Percentiles rank a stretch among this genome's conserved stretches.
These are phyloP conservation scores for Neopipo cinnamomea DNA, from an alignment of 2,113 vertebrate genomes.

Conservation along the genomic window DNA sequence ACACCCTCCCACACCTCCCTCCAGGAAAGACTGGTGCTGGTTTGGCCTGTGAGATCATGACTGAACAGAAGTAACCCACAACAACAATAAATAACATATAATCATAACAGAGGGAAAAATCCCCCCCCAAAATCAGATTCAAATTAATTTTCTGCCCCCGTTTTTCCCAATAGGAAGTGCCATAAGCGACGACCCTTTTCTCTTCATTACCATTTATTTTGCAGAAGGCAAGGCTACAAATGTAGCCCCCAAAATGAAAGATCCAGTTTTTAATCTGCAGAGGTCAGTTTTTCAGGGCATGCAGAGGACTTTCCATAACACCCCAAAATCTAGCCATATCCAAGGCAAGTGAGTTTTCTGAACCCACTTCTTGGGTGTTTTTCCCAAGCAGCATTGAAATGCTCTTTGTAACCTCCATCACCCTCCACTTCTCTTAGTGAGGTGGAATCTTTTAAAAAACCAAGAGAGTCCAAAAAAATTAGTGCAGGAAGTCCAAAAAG, in stretches of 20 bases:
- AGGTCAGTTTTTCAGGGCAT: background rate
- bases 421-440: background rate
- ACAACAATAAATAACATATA: background rate
- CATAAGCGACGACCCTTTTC: background rate
- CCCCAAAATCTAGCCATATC: background rate
- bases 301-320: fast-evolving
- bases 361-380: fast-evolving
- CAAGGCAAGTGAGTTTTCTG: background rate
- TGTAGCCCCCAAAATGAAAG: background rate
- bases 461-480: background rate
- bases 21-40: background rate
- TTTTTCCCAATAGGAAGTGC: background rate
- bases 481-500: background rate
- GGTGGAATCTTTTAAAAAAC: background rate
- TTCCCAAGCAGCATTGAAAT: background rate
- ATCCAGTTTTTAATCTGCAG: background rate
- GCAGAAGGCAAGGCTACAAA: background rate
- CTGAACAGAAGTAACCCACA: background rate
- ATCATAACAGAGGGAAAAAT: background rate
- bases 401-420: background rate
- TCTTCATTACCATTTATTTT: background rate
- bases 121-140: background rate
- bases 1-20: background rate
- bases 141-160: background rate
- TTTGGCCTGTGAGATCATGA: background rate